Evolutionary conservation across 2,113 vertebrate genomes (phyloP).

Genomic region (Sialia sialis): DNA sequence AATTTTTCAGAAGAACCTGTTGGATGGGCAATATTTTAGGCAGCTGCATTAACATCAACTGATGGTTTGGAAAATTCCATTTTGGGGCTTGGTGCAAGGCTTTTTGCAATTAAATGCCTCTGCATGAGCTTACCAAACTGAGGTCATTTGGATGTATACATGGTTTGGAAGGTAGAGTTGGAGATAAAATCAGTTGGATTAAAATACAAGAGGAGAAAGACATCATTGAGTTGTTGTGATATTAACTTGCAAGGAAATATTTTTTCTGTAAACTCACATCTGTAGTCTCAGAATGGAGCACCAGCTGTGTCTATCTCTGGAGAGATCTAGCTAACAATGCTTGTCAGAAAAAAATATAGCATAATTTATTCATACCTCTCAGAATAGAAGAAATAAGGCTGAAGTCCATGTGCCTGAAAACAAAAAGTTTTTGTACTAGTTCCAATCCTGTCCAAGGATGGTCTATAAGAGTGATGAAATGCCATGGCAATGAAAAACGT

Average conservation of each 20-base stretch:
- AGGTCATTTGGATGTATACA: background rate
- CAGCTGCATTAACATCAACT: background rate
- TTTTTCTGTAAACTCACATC: background rate
- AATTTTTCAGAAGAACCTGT: background rate
- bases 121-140: background rate
- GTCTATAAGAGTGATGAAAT: background rate
- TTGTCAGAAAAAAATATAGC: background rate
- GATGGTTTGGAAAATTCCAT: background rate
- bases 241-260: background rate
- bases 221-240: background rate
- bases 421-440: background rate
- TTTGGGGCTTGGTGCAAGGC: rapidly evolving
- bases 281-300: background rate
- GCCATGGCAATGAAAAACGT: background rate
- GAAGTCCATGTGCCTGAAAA: background rate
- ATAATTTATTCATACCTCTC: conserved; percentile 17
- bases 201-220: background rate
- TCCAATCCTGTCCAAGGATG: background rate
- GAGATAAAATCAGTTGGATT: conserved; percentile 31
- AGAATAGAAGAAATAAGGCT: background rate
- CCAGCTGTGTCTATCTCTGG: background rate
- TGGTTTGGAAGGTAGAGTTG: background rate
- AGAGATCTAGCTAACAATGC: conserved; percentile 17
- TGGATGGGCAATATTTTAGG: background rate
- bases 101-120: background rate